Conservation (phyloP, 1,140 invertebrate genomes). For the Drosophila littoralis region DNA sequence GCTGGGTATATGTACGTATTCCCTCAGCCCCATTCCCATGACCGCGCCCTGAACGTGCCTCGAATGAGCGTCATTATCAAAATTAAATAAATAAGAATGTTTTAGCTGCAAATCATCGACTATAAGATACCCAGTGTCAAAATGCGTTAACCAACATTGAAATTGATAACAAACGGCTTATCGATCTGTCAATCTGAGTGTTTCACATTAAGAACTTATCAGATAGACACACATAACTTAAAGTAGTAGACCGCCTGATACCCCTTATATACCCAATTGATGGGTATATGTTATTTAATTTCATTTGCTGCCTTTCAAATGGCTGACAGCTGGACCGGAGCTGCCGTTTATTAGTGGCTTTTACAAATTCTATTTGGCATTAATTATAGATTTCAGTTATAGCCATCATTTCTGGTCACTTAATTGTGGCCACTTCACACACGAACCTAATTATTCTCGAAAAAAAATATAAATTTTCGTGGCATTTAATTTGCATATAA, state of each 20-base stretch:
- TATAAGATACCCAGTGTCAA: background rate
- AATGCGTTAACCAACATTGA: no score
- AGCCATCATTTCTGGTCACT: constrained; percentile 42
- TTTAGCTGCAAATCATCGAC: background rate
- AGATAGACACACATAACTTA: no score
- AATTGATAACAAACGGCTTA: no score
- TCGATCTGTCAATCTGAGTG: no score
- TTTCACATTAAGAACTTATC: no score
- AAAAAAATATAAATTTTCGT: constrained; percentile 45
- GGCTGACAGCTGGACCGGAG: background rate
- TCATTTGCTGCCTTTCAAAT: constrained; percentile 16
- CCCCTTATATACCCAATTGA: no score
- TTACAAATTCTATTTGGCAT: constrained; percentile 44
- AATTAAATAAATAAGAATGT: constrained; percentile 14
- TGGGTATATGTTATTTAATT: constrained; percentile 9
- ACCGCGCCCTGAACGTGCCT: constrained; percentile 27
- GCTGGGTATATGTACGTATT: background rate
- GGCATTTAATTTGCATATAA: constrained; percentile 55
- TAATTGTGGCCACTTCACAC: constrained; percentile 51
- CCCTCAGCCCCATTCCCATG: constrained; percentile 21
- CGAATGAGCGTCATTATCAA: constrained; percentile 24
- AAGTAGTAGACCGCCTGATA: no score
- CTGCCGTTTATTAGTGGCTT: constrained; percentile 4
- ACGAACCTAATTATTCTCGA: constrained; percentile 25
- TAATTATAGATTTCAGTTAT: constrained; percentile 52